phyloP scores from a whole-genome alignment of 1,140 invertebrate genomes.

The Cydia pomonella region DNA sequence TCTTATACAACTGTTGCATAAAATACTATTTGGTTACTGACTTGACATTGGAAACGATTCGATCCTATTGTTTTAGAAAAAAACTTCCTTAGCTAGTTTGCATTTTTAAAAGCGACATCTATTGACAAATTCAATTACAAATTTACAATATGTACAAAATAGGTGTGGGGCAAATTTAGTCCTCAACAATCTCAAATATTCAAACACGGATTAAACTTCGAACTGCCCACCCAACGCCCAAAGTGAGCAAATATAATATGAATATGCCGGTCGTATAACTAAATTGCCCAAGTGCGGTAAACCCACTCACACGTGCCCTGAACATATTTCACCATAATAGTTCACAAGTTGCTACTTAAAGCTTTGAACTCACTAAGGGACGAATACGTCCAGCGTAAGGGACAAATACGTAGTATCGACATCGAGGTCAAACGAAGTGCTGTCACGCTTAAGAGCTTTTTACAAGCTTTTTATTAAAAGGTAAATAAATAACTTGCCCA shows the following conservation, averaged over 20 bases:
- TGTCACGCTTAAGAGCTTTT: neutral
- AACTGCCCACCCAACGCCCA: neutral
- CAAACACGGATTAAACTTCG: neutral
- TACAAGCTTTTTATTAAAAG: too few species aligned
- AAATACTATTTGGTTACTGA: too few species aligned
- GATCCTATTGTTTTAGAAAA: too few species aligned
- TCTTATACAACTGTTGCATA: too few species aligned
- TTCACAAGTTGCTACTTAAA: constrained; percentile 1
- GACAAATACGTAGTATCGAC: neutral
- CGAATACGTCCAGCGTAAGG: neutral
- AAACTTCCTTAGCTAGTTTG: too few species aligned
- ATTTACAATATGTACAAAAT: too few species aligned
- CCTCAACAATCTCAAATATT: too few species aligned
- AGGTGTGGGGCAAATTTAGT: too few species aligned
- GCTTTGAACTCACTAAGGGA: neutral
- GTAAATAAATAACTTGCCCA: too few species aligned
- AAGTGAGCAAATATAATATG: constrained; percentile 17
- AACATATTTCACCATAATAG: constrained; percentile 7
- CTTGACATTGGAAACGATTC: too few species aligned
- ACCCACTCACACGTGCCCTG: neutral
- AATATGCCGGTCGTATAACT: neutral
- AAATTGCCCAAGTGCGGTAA: constrained; percentile 2
- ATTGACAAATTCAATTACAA: too few species aligned
- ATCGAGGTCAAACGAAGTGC: neutral
- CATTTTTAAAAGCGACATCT: too few species aligned